These are phyloP conservation scores for Labeo calbasu DNA, from an alignment of 2,797 vertebrate species.

Conservation along the genomic window DNA sequence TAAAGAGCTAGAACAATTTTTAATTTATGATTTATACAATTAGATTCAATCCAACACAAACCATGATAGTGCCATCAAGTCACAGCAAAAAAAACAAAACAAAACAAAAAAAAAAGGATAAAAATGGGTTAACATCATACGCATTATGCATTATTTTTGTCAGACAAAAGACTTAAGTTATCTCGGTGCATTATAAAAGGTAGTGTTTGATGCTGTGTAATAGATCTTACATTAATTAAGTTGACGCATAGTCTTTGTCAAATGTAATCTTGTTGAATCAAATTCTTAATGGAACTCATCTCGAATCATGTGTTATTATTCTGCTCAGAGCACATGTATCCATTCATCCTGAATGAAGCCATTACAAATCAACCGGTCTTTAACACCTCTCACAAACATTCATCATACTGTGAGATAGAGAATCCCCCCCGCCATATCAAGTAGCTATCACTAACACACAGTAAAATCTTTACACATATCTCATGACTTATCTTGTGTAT, in stretches of 20 bases:
- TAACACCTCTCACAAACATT: slow-evolving; percentile 11
- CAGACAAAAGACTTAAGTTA: background rate
- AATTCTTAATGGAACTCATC: background rate
- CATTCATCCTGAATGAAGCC: slow-evolving; percentile 2
- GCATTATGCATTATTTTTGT: background rate
- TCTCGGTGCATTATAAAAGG: background rate
- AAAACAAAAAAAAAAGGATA: too few species aligned
- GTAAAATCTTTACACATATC: slow-evolving; percentile 18
- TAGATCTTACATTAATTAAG: background rate
- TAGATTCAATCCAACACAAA: background rate
- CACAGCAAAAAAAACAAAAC: background rate
- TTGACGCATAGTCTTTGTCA: background rate
- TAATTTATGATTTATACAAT: background rate
- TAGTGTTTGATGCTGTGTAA: background rate
- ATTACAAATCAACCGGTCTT: background rate
- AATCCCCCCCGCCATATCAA: slow-evolving; percentile 22
- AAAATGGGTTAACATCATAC: background rate
- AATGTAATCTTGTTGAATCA: slow-evolving; percentile 1
- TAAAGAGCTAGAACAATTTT: background rate
- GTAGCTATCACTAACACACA: slow-evolving; percentile 6
- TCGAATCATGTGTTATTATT: background rate
- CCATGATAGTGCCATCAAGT: background rate
- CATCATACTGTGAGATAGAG: background rate
- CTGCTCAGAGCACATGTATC: slow-evolving; percentile 7
- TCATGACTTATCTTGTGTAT: background rate